phyloP scores from a whole-genome alignment of 2,888 invertebrate genomes.

The Notodonta ziczac region DNA sequence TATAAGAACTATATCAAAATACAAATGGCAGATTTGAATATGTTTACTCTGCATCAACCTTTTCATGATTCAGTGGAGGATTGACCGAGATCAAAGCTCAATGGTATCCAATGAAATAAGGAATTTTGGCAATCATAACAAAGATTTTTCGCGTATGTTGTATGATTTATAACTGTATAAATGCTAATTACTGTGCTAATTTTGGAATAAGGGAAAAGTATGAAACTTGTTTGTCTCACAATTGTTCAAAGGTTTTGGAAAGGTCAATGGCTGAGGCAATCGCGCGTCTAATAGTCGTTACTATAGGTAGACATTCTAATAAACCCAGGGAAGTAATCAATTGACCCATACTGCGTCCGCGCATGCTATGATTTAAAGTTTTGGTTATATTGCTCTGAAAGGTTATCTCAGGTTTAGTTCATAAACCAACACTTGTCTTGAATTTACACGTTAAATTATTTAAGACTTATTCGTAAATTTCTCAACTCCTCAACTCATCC shows the following conservation, averaged over 20 bases:
- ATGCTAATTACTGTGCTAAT: background rate
- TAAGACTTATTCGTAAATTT: background rate
- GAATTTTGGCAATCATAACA: conserved; percentile 24
- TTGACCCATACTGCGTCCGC: too few relatives aligned
- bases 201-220: background rate
- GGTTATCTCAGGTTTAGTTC: too few relatives aligned
- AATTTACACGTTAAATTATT: background rate
- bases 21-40: background rate
- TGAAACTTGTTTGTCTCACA: background rate
- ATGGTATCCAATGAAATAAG: conserved; percentile 13
- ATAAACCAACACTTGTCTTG: too few relatives aligned
- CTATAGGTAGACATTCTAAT: too few relatives aligned
- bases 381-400: too few relatives aligned
- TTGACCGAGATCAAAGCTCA: conserved; percentile 23
- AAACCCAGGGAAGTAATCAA: too few relatives aligned
- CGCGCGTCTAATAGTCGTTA: too few relatives aligned
- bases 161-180: background rate
- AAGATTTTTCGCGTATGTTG: conserved; percentile 11
- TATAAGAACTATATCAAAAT: background rate
- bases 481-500: too few relatives aligned
- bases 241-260: background rate
- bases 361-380: too few relatives aligned
- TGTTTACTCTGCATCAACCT: conserved; percentile 12
- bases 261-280: too few relatives aligned
- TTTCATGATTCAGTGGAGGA: conserved; percentile 16